A percentile compares a stretch with the other conserved stretches of the same genome.
These are phyloP conservation scores for Anarrhichthys ocellatus DNA, from an alignment of 2,113 vertebrate genomes.

Conservation along the genomic window DNA sequence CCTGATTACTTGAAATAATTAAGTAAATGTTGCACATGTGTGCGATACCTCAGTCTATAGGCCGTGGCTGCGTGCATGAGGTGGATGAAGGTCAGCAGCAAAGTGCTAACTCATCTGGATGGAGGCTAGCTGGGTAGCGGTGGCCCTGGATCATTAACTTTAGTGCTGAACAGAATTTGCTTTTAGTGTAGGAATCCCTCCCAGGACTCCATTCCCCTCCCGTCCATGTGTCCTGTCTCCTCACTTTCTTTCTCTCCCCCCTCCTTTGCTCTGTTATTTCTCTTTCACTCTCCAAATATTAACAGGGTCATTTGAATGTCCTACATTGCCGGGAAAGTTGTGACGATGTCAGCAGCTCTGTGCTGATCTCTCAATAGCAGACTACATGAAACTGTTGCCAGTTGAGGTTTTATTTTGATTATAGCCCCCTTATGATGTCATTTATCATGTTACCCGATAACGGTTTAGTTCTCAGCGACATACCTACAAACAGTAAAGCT, in stretches of 20 bases:
- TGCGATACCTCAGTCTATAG: not conserved
- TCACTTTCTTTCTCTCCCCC: conserved; percentile 11
- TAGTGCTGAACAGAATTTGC: conserved; percentile 68
- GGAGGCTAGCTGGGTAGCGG: conserved; percentile 19
- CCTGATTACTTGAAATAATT: conserved; percentile 18
- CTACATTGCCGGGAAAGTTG: conserved; percentile 50
- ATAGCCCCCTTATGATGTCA: not conserved
- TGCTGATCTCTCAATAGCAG: conserved; percentile 20
- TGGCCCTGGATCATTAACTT: conserved; percentile 76
- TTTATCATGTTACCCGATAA: conserved; percentile 19
- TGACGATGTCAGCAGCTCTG: conserved; percentile 55
- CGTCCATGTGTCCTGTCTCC: conserved; percentile 24
- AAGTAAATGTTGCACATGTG: conserved; percentile 5
- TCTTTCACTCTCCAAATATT: conserved; percentile 62
- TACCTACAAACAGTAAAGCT: conserved; percentile 4
- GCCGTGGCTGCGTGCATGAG: conserved; percentile 5
- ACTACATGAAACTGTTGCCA: conserved; percentile 5
- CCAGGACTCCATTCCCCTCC: conserved; percentile 25
- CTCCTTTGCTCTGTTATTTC: conserved; percentile 34
- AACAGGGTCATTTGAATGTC: conserved; percentile 65
- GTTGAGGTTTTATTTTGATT: conserved; percentile 21
- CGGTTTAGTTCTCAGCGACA: conserved; percentile 13
- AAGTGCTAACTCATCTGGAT: conserved; percentile 65
- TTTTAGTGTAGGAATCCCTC: conserved; percentile 22
- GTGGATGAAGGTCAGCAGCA: conserved; percentile 67